Evolutionary conservation across 2,113 vertebrate genomes (phyloP).

Genomic region (Vireo altiloquus): DNA sequence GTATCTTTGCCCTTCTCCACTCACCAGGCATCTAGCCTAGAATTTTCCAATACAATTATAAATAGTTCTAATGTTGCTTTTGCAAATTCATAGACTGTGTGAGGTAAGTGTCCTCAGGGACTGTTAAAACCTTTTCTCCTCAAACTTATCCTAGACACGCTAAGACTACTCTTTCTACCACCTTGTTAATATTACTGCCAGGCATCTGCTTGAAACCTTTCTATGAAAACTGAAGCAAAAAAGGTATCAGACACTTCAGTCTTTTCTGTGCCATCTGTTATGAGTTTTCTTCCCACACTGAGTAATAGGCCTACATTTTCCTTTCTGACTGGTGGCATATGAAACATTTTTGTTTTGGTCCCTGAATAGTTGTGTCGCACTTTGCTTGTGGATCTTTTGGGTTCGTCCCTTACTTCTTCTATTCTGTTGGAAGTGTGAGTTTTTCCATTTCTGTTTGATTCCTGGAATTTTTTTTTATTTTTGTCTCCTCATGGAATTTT

Average conservation of each 20-base stretch:
- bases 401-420: neutral
- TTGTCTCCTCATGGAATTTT: neutral
- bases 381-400: neutral
- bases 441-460: neutral
- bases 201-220: slow-evolving; percentile 17
- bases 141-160: neutral
- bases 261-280: slow-evolving; percentile 33
- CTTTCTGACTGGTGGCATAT: neutral
- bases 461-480: neutral
- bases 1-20: neutral
- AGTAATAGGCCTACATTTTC: neutral
- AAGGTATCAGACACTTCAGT: slow-evolving; percentile 20
- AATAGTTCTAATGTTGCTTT: neutral
- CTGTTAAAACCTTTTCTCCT: neutral
- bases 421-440: neutral
- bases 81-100: neutral
- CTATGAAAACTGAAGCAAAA: slow-evolving; percentile 42
- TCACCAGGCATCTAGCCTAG: neutral
- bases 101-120: neutral
- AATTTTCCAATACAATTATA: neutral
- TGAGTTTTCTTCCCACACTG: neutral
- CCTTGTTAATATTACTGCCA: slow-evolving; percentile 15
- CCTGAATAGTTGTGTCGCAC: neutral
- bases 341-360: neutral
- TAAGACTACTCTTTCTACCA: neutral